Base-by-base conservation (phyloP, 1,140 invertebrate genomes). In the Hyles vespertilio region DNA sequence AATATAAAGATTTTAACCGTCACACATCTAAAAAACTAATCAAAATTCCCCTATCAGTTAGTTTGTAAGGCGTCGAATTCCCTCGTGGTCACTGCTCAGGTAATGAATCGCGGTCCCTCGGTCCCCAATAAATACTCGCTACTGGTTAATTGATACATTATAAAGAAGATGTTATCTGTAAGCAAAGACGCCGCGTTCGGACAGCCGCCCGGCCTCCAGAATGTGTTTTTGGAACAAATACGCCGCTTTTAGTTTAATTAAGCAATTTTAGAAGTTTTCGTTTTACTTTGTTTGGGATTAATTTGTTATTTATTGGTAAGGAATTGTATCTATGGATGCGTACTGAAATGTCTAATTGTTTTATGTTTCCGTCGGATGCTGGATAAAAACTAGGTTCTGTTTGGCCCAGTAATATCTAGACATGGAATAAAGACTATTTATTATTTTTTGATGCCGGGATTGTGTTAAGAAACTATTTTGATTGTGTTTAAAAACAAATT, bases 111-210 rank as follows among this genome's bases (percentile, higher is more conserved):
- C 43, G 22, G 22, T 22, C 56, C 47, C 36, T 5, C 34, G 72
- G 73, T 73, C 71, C 62, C 77, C 71, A 78, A 83, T 83, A 83
- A 83, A 83, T 83, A 81, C 74, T 68, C 73, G 79, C 81, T 84
- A 80, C 81, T 81, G 81, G 74, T 81, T 84, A 84, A 84, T 84
- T 84, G 81, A 84, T 80, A 84, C 81, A 84, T 84, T 83, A 83
- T 83, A 71, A 74, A 76, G 60, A 54, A 72, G 81, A 84, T 81
- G 65, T 81, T 81, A 81, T 84, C 79, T 55, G 12, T 47, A 49
- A 51, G 56, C 67, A 72, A 73, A 73, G 77, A 71, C 67, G 71
- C 72, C 72, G 76, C 66, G 63, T 44, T 40, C 54, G 47, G 51
- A 54, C 46, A 58, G 47, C 49, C 50, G 57, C 67, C 65, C 45